phyloP scores from a whole-genome alignment of 2,888 invertebrate species.

The Drosophila pseudotakahashii region DNA sequence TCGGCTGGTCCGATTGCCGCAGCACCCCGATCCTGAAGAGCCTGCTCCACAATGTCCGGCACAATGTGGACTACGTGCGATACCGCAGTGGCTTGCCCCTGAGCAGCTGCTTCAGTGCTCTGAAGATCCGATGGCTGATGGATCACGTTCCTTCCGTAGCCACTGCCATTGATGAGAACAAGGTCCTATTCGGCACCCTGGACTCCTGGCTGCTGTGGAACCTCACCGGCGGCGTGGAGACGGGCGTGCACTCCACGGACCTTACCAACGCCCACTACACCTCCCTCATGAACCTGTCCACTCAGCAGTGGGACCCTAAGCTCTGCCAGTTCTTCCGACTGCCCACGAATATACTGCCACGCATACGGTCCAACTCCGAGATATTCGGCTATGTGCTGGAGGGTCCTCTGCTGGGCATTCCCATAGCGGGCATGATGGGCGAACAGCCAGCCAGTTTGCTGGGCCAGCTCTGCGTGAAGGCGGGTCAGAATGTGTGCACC shows the following conservation, averaged over 20 bases:
- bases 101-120: slow-evolving; percentile 97
- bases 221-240: slow-evolving; percentile 86
- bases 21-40: slow-evolving; percentile 93
- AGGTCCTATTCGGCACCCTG: slow-evolving; percentile 94
- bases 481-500: slow-evolving; percentile 96
- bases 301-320: slow-evolving; percentile 94
- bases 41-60: slow-evolving; percentile 89
- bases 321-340: slow-evolving; percentile 95
- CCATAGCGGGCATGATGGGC: slow-evolving; percentile 95
- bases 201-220: slow-evolving; percentile 98
- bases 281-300: slow-evolving; percentile 96
- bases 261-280: slow-evolving; percentile 98
- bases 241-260: slow-evolving; percentile 94
- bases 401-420: slow-evolving; percentile 91
- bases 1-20: slow-evolving; percentile 97
- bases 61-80: slow-evolving; percentile 86
- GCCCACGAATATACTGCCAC: slow-evolving; percentile 92
- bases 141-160: slow-evolving; percentile 92
- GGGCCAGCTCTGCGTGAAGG: slow-evolving; percentile 94
- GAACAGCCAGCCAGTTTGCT: slow-evolving; percentile 98
- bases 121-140: slow-evolving; percentile 97
- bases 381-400: slow-evolving; percentile 92
- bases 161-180: slow-evolving; percentile 88
- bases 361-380: slow-evolving; percentile 95
- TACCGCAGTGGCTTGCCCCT: slow-evolving; percentile 90